phyloP scores from a whole-genome alignment of 2,113 vertebrate species.

The Hiodon tergisus region DNA sequence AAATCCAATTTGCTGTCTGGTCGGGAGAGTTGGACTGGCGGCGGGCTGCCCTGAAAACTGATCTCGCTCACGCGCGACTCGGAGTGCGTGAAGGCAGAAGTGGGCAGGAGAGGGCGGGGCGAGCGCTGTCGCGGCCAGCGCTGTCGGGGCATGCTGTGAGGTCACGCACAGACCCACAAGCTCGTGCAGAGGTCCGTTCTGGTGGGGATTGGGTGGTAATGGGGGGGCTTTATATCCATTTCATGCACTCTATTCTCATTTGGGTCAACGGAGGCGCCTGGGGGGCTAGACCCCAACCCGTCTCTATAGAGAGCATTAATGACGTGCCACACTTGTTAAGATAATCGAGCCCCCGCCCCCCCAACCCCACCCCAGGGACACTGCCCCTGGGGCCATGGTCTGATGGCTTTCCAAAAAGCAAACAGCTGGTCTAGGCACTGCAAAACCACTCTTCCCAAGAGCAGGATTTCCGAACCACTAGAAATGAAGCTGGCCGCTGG shows the following conservation, averaged over 20 bases:
- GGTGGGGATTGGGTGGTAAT: background rate
- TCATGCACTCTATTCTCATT: constrained; percentile 7
- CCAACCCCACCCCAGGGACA: background rate
- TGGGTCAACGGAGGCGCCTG: background rate
- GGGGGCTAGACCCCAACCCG: background rate
- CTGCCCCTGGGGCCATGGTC: constrained; percentile 8
- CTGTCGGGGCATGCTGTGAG: background rate
- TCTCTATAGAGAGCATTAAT: constrained; percentile 11
- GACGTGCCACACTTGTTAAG: constrained; percentile 17
- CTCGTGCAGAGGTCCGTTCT: background rate
- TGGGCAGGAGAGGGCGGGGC: too few relatives aligned
- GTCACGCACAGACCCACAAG: too few relatives aligned
- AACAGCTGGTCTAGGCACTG: background rate
- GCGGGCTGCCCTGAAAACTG: background rate
- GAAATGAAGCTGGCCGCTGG: background rate
- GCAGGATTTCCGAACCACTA: background rate
- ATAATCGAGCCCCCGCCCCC: background rate
- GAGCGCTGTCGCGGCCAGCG: too few relatives aligned
- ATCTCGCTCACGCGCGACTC: background rate
- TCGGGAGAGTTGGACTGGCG: background rate
- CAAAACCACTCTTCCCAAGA: background rate
- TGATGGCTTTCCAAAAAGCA: background rate
- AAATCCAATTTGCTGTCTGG: background rate
- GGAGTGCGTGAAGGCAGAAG: constrained; percentile 5
- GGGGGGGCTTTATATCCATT: constrained; percentile 9